Evolutionary conservation across 2,888 invertebrate species (phyloP), one percentile per base, ranked within the genome.

Genomic region (Baronia brevicornis): DNA sequence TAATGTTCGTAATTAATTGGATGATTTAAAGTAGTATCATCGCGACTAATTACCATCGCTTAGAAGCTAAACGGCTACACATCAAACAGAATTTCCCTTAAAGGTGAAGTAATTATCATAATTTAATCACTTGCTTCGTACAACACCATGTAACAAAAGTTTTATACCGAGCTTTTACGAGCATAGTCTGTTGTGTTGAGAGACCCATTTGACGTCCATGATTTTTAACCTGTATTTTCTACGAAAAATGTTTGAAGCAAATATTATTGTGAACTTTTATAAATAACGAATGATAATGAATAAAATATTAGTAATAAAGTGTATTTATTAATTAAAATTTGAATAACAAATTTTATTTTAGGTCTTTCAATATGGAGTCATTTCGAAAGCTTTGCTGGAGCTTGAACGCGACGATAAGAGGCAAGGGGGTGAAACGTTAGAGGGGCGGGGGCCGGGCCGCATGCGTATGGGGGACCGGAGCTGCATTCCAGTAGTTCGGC

Each of bases 401-500:
- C 55, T 60, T 51, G 74, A 82, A 79, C 82, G 82, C 79, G 54
- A 33, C 74, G 51, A 47, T 66, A 57, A 49, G 37, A 50, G 42
- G 36, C 51, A 30, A 47, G 43, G 53, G 48, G 46, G 45, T 53
- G 51, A 51, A 51, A 27, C 43, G 38, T 33, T 59, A 6, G 32
- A 14, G 44, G 46, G 38, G 51, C 28, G 51, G 45, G 48, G 44
- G 30, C 43, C 39, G 34, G 31, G 51, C 62, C 78, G 78, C 80
- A 80, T 82, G 84, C 84, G 80, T 77, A 74, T 57, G 60, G 56
- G 56, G 63, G 57, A 55, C 53, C 54, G 54, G 64, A 55, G 56
- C 72, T 63, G 72, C 82, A 82, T 82, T 79, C 80, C 80, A 80
- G 68, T 84, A 82, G 77, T 78, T 71, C 64, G 62, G 46, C 60